Evolutionary conservation across 2,888 invertebrate genomes (phyloP).

Genomic region (Harmothoe impar): DNA sequence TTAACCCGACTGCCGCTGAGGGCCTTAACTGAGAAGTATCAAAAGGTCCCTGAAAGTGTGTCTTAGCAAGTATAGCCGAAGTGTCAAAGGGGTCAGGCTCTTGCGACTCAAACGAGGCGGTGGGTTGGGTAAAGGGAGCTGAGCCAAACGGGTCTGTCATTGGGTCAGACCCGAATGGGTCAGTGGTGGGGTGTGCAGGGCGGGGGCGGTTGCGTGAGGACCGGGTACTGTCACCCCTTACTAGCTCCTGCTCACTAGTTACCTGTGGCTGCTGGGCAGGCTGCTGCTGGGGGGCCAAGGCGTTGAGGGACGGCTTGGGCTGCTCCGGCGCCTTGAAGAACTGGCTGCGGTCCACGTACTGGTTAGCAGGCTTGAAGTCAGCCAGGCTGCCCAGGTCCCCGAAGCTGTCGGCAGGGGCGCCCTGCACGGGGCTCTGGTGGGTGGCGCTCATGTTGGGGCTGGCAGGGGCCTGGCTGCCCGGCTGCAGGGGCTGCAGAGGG

Average conservation of each 20-base stretch:
- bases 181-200: conserved; percentile 26
- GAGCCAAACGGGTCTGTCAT: conserved; percentile 58
- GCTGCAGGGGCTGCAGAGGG: conserved; percentile 28
- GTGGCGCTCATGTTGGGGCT: conserved; percentile 5
- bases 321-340: conserved; percentile 24
- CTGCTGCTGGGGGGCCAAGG: background rate
- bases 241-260: background rate
- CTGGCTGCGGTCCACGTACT: conserved; percentile 51
- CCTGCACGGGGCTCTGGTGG: background rate
- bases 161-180: conserved; percentile 52
- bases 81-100: conserved; percentile 64
- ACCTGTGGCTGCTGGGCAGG: background rate
- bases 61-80: conserved; percentile 44
- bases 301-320: background rate
- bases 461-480: background rate
- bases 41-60: conserved; percentile 57
- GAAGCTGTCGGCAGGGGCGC: background rate
- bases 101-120: conserved; percentile 45
- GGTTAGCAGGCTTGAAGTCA: conserved; percentile 7
- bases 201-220: background rate
- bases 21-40: conserved; percentile 63
- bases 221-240: conserved; percentile 37
- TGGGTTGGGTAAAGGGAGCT: conserved; percentile 60
- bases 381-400: conserved; percentile 20
- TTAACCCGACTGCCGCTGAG: conserved; percentile 20